These are phyloP conservation scores for Cryptocheilus praepositus DNA, from an alignment of 2,888 invertebrate genomes.

Conservation along the genomic window DNA sequence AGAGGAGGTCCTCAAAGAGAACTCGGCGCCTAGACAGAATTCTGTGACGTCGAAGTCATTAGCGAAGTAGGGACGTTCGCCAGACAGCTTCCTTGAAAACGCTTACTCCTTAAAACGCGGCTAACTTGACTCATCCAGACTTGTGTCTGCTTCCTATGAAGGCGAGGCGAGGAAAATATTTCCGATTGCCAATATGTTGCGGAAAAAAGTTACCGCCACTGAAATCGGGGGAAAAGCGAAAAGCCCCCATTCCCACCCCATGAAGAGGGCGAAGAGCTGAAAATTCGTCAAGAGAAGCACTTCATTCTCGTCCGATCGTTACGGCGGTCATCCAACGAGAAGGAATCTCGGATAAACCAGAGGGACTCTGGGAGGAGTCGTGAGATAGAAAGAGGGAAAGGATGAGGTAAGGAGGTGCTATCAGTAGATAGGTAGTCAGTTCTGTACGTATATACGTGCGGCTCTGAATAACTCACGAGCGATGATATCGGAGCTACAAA, in stretches of 20 bases:
- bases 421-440: conserved; percentile 58
- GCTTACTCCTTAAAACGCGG: conserved; percentile 15
- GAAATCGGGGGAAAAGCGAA: too few relatives aligned
- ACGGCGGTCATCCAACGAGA: conserved; percentile 7
- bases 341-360: conserved; percentile 13
- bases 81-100: conserved; percentile 31
- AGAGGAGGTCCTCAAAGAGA: conserved; percentile 29
- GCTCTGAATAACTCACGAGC: conserved; percentile 59
- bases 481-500: conserved; percentile 66
- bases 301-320: conserved; percentile 4
- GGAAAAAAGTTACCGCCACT: too few relatives aligned
- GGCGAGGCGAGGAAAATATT: too few relatives aligned
- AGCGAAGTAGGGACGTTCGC: conserved; percentile 37
- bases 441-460: conserved; percentile 48
- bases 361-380: conserved; percentile 38
- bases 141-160: too few relatives aligned
- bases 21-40: conserved; percentile 10
- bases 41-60: conserved; percentile 41
- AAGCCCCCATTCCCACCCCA: too few relatives aligned
- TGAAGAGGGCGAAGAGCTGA: neutral
- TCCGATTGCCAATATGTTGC: too few relatives aligned
- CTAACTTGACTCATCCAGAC: too few relatives aligned
- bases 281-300: neutral
- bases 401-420: conserved; percentile 40
- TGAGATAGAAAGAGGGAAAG: conserved; percentile 15